Percentiles rank a stretch among this genome's conserved stretches.
These are phyloP conservation scores for Cosmorhoe ocellata DNA, from an alignment of 2,888 invertebrate genomes.

Conservation along the genomic window DNA sequence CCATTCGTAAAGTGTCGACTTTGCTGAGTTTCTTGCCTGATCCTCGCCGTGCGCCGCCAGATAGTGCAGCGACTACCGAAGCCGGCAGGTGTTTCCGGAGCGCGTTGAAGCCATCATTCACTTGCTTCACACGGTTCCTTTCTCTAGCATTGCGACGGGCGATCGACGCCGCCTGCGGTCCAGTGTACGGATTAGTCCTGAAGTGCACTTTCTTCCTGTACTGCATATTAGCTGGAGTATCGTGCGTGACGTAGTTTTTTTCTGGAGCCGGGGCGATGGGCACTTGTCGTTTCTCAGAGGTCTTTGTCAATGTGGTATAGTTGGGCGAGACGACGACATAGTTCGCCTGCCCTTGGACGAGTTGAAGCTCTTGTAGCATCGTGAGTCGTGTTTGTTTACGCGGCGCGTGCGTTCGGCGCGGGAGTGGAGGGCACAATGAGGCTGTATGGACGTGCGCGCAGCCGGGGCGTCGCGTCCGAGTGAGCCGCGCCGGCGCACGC, in stretches of 20 bases:
- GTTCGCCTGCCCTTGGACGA: slow-evolving; percentile 81
- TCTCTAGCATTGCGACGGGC: slow-evolving; percentile 96
- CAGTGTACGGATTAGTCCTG: slow-evolving; percentile 82
- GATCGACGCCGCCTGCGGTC: slow-evolving; percentile 92
- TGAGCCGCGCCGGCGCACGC: slow-evolving; percentile 79
- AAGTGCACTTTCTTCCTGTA: slow-evolving; percentile 90
- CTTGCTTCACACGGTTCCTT: slow-evolving; percentile 96
- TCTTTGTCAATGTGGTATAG: slow-evolving; percentile 74
- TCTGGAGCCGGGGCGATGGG: slow-evolving; percentile 84
- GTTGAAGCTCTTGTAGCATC: slow-evolving; percentile 81
- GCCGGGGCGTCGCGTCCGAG: slow-evolving; percentile 73
- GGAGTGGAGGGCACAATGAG: slow-evolving; percentile 67
- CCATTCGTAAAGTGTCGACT: slow-evolving; percentile 94
- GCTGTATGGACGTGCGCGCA: slow-evolving; percentile 63
- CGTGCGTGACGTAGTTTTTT: slow-evolving; percentile 78
- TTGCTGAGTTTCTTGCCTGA: slow-evolving; percentile 93
- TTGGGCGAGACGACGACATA: slow-evolving; percentile 84
- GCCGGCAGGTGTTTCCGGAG: slow-evolving; percentile 94
- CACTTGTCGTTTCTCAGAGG: slow-evolving; percentile 77
- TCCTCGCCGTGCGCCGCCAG: slow-evolving; percentile 85
- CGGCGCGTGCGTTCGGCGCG: slow-evolving; percentile 64
- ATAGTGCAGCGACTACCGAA: slow-evolving; percentile 87
- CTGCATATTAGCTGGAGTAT: slow-evolving; percentile 80
- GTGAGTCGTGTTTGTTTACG: slow-evolving; percentile 57
- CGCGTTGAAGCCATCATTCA: slow-evolving; percentile 95